Percentiles rank a stretch among this genome's conserved stretches.
Evolutionary conservation across 2,797 vertebrate genomes (phyloP).

Genomic region (Lepidocolaptes lacrymiger): DNA sequence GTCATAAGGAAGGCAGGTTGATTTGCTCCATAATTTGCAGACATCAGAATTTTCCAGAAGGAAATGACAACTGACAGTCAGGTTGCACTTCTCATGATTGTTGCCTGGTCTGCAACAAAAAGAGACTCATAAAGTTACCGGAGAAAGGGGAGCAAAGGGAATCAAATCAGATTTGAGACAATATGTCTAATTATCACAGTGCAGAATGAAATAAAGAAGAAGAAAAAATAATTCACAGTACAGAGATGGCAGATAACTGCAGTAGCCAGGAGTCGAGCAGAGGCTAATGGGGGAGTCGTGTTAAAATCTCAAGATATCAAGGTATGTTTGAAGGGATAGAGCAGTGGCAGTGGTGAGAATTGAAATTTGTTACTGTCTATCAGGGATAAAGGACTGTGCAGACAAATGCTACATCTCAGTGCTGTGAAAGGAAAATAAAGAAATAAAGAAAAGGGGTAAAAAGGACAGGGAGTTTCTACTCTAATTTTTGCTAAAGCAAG

Average conservation of each 20-base stretch:
- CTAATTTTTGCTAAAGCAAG: background rate
- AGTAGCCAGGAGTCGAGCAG: background rate
- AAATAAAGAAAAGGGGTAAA: background rate
- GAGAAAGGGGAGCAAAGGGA: background rate
- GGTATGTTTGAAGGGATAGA: background rate
- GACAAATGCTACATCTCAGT: background rate
- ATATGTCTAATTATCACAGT: background rate
- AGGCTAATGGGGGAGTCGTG: background rate
- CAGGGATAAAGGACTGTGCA: background rate
- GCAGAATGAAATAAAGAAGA: background rate
- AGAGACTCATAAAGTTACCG: background rate
- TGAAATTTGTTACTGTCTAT: background rate
- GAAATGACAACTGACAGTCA: background rate
- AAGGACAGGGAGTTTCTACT: background rate
- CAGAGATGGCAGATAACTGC: background rate
- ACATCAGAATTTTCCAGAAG: background rate
- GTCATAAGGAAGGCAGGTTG: background rate
- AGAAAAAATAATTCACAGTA: background rate
- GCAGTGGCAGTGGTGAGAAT: background rate
- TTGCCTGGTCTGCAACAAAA: background rate
- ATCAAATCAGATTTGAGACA: background rate
- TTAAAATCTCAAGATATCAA: background rate
- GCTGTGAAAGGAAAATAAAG: background rate
- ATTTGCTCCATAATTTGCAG: background rate
- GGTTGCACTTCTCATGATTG: background rate